Evolutionary conservation across 1,140 invertebrate genomes (phyloP).

Genomic region (Oryctes rhinoceros): DNA sequence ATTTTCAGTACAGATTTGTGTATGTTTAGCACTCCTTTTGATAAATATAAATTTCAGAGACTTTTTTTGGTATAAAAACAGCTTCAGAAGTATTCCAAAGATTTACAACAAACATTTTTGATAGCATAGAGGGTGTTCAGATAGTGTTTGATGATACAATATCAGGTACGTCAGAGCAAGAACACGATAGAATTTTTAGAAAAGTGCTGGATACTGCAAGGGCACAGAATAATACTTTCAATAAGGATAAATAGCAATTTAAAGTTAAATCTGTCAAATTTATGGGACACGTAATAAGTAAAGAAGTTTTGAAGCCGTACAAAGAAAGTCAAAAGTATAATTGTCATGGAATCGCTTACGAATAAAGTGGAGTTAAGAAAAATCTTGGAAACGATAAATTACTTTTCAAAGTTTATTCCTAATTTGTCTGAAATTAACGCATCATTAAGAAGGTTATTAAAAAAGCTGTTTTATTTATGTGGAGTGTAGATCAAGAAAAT

Average conservation of each 20-base stretch:
- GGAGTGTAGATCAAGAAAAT: too few relatives aligned
- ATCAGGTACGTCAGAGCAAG: slow-evolving; percentile 47
- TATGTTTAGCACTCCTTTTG: slow-evolving; percentile 47
- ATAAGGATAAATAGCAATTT: slow-evolving; percentile 41
- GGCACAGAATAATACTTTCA: slow-evolving; percentile 36
- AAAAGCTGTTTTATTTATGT: too few relatives aligned
- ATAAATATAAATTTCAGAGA: slow-evolving; percentile 47
- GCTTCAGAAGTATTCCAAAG: slow-evolving; percentile 54
- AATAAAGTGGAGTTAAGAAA: too few relatives aligned
- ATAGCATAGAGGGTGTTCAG: slow-evolving; percentile 50
- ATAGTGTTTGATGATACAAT: slow-evolving; percentile 56
- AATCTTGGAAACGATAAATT: too few relatives aligned
- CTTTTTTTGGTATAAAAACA: slow-evolving; percentile 48
- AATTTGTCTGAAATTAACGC: too few relatives aligned
- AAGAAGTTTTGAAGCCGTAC: too few relatives aligned
- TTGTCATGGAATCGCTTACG: too few relatives aligned
- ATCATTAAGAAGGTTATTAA: too few relatives aligned
- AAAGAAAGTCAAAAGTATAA: too few relatives aligned
- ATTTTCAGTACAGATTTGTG: slow-evolving; percentile 49
- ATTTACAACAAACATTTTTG: too few relatives aligned
- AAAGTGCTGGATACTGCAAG: slow-evolving; percentile 49
- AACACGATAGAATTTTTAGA: slow-evolving; percentile 47
- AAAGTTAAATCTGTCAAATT: neutral
- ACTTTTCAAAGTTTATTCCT: too few relatives aligned
- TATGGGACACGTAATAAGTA: neutral